phyloP scores from a whole-genome alignment of 1,140 invertebrate genomes.

The Bombus terrestris region DNA sequence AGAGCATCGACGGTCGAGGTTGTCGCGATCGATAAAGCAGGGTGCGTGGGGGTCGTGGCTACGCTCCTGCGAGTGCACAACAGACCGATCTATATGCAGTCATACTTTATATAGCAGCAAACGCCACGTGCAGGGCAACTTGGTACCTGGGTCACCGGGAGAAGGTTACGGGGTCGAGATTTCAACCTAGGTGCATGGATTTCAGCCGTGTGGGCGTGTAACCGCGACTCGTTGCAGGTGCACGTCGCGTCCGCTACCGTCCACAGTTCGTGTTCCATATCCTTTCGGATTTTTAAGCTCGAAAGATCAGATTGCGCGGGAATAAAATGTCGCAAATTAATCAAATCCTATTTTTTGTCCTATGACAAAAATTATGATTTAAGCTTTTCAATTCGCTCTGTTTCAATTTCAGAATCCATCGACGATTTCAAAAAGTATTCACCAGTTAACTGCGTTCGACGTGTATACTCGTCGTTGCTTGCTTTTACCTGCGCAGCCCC shows the following conservation, averaged over 20 bases:
- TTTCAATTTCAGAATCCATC: not conserved
- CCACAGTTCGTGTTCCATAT: not conserved
- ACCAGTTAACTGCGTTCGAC: too few species aligned
- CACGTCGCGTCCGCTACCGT: not conserved
- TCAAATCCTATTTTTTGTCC: too few species aligned
- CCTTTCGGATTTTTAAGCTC: not conserved
- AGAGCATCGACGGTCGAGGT: not conserved
- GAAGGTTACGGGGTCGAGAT: slow-evolving; percentile 70
- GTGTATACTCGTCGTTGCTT: too few species aligned
- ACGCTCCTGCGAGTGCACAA: slow-evolving; percentile 56
- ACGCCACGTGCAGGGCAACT: slow-evolving; percentile 58
- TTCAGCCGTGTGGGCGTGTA: slow-evolving; percentile 51
- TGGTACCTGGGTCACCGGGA: slow-evolving; percentile 70
- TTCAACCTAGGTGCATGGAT: slow-evolving; percentile 59
- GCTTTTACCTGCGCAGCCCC: too few species aligned
- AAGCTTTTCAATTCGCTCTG: not conserved
- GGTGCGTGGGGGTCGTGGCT: slow-evolving; percentile 14
- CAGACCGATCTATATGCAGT: slow-evolving; percentile 68
- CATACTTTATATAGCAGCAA: slow-evolving; percentile 66
- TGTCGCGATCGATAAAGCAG: slow-evolving; percentile 58
- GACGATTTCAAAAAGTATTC: not conserved
- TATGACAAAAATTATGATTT: too few species aligned
- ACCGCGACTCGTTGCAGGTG: slow-evolving; percentile 39
- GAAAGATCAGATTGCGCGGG: too few species aligned
- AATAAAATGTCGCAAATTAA: too few species aligned